Evolutionary conservation across 2,797 vertebrate genomes (phyloP).

Genomic region (Allobates femoralis): DNA sequence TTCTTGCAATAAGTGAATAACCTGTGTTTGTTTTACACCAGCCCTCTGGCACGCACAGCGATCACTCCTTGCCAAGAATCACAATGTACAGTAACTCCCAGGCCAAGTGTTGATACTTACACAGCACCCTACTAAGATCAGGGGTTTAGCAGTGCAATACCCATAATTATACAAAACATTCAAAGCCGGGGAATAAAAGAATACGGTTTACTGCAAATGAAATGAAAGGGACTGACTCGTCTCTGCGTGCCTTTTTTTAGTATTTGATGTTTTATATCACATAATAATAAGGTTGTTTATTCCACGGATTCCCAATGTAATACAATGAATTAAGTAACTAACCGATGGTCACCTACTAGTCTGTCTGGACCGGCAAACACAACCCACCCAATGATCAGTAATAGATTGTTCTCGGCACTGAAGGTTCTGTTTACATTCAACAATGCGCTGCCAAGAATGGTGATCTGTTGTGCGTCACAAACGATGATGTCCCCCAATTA

Average conservation of each 20-base stretch:
- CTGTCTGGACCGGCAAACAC: too few species aligned
- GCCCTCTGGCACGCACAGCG: constrained; percentile 75
- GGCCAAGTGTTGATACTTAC: constrained; percentile 66
- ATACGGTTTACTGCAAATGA: neutral
- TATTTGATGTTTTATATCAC: neutral
- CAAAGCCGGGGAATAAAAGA: constrained; percentile 16
- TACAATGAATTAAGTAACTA: neutral
- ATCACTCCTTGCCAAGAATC: constrained; percentile 76
- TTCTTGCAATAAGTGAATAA: constrained; percentile 81
- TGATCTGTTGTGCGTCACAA: too few species aligned
- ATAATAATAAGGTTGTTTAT: neutral
- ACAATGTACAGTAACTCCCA: constrained; percentile 71
- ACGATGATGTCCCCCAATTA: too few species aligned
- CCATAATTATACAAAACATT: constrained; percentile 65
- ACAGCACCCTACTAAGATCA: constrained; percentile 67
- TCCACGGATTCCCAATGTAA: neutral
- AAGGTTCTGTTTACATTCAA: too few species aligned
- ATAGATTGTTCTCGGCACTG: too few species aligned
- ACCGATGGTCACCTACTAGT: too few species aligned
- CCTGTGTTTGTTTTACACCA: constrained; percentile 80
- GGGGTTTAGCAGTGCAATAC: constrained; percentile 63
- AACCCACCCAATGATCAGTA: too few species aligned
- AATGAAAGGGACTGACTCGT: neutral
- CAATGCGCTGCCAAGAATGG: too few species aligned
- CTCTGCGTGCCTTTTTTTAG: neutral